Evolutionary conservation across 2,797 vertebrate genomes (phyloP).

Genomic region (Tamandua tetradactyla): DNA sequence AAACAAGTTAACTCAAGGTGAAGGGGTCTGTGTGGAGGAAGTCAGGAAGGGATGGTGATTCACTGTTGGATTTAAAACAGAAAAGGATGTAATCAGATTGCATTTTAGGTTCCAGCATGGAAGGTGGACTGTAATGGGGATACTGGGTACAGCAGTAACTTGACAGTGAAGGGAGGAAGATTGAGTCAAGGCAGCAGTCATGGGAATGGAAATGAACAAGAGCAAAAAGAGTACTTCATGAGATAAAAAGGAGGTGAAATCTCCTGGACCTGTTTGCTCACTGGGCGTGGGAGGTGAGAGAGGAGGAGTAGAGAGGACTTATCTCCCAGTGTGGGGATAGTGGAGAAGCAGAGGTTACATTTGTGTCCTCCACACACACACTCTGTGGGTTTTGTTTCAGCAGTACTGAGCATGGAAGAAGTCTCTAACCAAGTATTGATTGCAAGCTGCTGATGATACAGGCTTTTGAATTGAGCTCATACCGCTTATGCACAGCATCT

Average conservation of each 20-base stretch:
- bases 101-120: not conserved
- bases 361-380: not conserved
- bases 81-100: not conserved
- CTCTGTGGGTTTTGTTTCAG: not conserved
- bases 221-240: not conserved
- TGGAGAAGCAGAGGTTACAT: not conserved
- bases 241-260: not conserved
- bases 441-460: not conserved
- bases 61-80: not conserved
- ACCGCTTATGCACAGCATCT: not conserved
- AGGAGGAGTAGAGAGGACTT: not conserved
- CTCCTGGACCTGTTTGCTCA: not conserved
- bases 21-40: not conserved
- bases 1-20: not conserved
- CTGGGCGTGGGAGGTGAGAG: rapidly evolving
- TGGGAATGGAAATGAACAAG: too few species aligned
- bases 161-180: not conserved
- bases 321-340: not conserved
- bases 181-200: rapidly evolving
- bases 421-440: rapidly evolving
- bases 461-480: not conserved
- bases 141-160: not conserved
- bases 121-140: not conserved
- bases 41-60: not conserved
- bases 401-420: not conserved